These are phyloP conservation scores for Dipodomys spectabilis DNA, from an alignment of 2,113 vertebrate genomes.

Conservation along the genomic window DNA sequence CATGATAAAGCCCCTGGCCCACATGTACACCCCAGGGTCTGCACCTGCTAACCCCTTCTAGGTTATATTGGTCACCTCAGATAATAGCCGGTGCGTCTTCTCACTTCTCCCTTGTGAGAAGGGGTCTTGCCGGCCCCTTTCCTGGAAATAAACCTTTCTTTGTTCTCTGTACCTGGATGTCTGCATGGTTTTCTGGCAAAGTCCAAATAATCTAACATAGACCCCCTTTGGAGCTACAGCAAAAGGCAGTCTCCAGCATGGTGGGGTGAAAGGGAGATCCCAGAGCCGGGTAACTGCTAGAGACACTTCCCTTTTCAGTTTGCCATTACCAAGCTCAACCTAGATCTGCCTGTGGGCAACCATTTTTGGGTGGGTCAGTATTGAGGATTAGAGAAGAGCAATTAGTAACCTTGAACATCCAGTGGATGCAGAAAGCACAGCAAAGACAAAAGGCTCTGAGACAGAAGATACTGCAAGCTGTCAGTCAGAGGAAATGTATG, in stretches of 20 bases:
- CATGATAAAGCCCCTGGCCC: no score
- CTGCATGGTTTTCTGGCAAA: no score
- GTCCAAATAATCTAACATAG: no score
- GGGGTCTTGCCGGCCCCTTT: no score
- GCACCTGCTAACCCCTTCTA: no score
- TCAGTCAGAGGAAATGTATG: background rate
- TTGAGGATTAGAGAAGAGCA: background rate
- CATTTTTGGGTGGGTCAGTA: accelerated
- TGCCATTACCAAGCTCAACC: background rate
- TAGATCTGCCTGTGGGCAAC: accelerated
- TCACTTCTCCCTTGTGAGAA: no score
- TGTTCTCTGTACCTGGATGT: no score
- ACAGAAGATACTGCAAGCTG: background rate
- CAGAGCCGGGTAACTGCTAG: background rate
- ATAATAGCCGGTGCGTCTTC: no score
- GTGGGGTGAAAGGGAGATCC: background rate
- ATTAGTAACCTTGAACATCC: background rate
- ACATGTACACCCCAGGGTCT: no score
- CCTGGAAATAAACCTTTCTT: no score
- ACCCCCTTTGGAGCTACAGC: no score
- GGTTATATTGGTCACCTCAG: no score
- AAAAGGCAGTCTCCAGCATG: background rate
- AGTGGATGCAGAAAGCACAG: background rate
- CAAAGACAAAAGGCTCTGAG: background rate
- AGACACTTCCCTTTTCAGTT: background rate